Evolutionary conservation across 1,140 invertebrate genomes (phyloP).

Genomic region (Archegozetes longisetosus): DNA sequence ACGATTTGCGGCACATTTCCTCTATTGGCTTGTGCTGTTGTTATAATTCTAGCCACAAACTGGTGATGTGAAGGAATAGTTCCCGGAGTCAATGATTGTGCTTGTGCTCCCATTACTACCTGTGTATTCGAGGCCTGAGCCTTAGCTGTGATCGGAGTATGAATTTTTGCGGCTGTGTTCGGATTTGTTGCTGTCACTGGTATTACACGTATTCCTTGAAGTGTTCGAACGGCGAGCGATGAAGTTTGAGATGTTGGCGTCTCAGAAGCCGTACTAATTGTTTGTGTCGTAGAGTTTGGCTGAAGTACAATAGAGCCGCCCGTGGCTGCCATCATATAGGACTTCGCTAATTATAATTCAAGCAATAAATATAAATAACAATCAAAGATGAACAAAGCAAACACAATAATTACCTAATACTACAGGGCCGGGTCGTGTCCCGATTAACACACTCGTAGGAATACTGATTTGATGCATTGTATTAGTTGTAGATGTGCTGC

Average conservation of each 20-base stretch:
- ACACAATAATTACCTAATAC: too few species aligned
- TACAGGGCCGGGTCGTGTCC: not conserved
- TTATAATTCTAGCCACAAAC: slow-evolving; percentile 5
- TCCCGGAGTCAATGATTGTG: not conserved
- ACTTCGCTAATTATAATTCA: not conserved
- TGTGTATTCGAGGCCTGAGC: not conserved
- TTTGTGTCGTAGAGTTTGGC: not conserved
- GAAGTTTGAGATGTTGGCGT: not conserved
- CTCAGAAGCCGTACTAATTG: not conserved
- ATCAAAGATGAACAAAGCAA: too few species aligned
- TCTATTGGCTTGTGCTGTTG: not conserved
- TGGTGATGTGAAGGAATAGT: not conserved
- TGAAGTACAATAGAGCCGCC: not conserved
- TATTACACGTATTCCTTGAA: not conserved
- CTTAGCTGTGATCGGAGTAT: not conserved
- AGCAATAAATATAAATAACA: too few species aligned
- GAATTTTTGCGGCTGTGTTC: not conserved
- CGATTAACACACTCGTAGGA: not conserved
- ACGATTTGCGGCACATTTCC: not conserved
- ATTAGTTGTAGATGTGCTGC: not conserved
- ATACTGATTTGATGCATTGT: slow-evolving; percentile 1
- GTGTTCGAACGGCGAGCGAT: not conserved
- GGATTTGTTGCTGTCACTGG: not conserved
- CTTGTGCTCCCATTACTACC: not conserved
- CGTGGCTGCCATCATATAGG: slow-evolving; percentile 8